Evolutionary conservation across 1,140 invertebrate genomes (phyloP).

Genomic region (Aphidius ervi): DNA sequence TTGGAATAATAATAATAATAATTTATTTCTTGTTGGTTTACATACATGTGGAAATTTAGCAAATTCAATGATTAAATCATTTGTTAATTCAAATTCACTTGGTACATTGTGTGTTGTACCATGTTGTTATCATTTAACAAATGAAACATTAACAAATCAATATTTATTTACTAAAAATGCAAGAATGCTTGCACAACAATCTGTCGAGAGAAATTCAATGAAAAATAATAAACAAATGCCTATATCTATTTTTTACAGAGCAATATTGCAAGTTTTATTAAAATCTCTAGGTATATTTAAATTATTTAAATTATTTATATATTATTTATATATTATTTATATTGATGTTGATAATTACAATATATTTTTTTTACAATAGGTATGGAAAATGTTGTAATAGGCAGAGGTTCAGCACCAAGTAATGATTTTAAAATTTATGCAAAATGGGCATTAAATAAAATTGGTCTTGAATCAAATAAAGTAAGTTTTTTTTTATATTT

Average conservation of each 20-base stretch:
- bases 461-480: conserved; percentile 43
- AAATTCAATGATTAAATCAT: conserved; percentile 70
- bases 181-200: conserved; percentile 78
- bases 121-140: conserved; percentile 85
- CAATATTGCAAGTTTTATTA: conserved; percentile 67
- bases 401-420: conserved; percentile 44
- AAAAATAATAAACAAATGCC: conserved; percentile 55
- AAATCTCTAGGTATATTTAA: conserved; percentile 37
- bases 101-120: conserved; percentile 73
- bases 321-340: conserved; percentile 13
- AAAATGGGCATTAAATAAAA: conserved; percentile 58
- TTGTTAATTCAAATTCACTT: conserved; percentile 57
- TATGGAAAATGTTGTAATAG: conserved; percentile 52
- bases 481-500: conserved; percentile 18
- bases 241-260: conserved; percentile 66
- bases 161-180: conserved; percentile 70
- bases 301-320: conserved; percentile 6
- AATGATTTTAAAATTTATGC: conserved; percentile 63
- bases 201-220: conserved; percentile 62
- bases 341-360: no score
- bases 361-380: conserved; percentile 33
- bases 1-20: conserved; percentile 25
- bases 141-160: conserved; percentile 57
- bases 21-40: conserved; percentile 67
- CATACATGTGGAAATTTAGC: conserved; percentile 88